Conservation (phyloP, 1,140 invertebrate species). For the Eupristina koningsbergeri region DNA sequence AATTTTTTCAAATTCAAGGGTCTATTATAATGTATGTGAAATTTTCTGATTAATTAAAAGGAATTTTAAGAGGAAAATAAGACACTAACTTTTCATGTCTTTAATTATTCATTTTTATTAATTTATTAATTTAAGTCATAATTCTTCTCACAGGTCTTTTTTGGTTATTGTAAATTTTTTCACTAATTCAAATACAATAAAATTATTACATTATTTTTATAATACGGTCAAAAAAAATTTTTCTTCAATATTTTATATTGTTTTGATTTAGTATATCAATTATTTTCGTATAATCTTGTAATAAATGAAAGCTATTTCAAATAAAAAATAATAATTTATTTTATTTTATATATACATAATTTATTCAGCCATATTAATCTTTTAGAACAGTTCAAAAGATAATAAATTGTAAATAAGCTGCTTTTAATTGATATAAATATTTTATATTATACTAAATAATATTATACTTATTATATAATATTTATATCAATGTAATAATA, state of each 20-base stretch:
- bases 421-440: no score
- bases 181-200: not conserved
- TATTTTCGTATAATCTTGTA: not conserved
- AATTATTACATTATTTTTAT: not conserved
- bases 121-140: no score
- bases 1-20: not conserved
- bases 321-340: no score
- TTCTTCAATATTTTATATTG: no score
- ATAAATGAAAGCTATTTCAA: not conserved
- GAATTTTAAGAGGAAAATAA: not conserved
- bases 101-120: not conserved
- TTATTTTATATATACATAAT: no score
- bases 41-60: not conserved
- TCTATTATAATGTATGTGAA: not conserved
- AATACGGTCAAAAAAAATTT: not conserved
- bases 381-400: not conserved
- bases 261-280: no score
- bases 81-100: not conserved
- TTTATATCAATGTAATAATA: constrained; percentile 17
- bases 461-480: no score
- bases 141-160: not conserved
- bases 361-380: constrained; percentile 9
- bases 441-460: no score
- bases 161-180: not conserved
- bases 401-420: constrained; percentile 11